Evolutionary conservation across 2,888 invertebrate species (phyloP).

Genomic region (Anoplius nigerrimus): DNA sequence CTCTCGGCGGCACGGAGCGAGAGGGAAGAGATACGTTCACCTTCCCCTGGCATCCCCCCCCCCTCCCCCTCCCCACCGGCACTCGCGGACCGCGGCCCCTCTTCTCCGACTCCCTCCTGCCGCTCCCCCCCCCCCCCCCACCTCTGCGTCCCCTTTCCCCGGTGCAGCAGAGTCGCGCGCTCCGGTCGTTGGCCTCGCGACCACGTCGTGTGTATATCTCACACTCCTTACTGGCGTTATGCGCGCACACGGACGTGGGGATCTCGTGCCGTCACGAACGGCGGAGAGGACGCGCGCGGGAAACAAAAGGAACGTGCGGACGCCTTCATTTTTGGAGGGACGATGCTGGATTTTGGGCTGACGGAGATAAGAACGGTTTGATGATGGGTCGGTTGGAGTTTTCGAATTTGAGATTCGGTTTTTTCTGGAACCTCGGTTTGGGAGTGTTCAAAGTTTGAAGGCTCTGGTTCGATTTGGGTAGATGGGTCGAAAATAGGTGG

Average conservation of each 20-base stretch:
- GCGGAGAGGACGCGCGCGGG: slow-evolving; percentile 41
- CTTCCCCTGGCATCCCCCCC: slow-evolving; percentile 45
- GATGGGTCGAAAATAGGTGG: too few species aligned
- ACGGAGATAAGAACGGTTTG: too few species aligned
- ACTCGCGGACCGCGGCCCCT: slow-evolving; percentile 42
- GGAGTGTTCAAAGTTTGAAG: too few species aligned
- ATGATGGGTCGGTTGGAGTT: too few species aligned
- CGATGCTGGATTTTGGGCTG: too few species aligned
- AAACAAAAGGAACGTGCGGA: slow-evolving; percentile 57
- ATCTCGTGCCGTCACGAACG: slow-evolving; percentile 56
- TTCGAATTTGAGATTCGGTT: too few species aligned
- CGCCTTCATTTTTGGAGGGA: slow-evolving; percentile 17
- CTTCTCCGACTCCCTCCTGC: slow-evolving; percentile 41
- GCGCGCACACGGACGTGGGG: slow-evolving; percentile 11
- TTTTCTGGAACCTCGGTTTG: too few species aligned
- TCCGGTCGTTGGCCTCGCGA: slow-evolving; percentile 73
- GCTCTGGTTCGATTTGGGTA: too few species aligned
- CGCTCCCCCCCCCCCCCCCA: slow-evolving; percentile 35
- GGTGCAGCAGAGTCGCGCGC: slow-evolving; percentile 64
- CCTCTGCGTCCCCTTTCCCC: slow-evolving; percentile 36
- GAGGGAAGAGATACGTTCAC: slow-evolving; percentile 34
- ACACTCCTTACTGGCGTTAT: slow-evolving; percentile 39
- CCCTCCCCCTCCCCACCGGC: slow-evolving; percentile 22
- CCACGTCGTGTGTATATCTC: slow-evolving; percentile 58
- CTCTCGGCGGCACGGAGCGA: slow-evolving; percentile 40